Evolutionary conservation across 2,797 vertebrate genomes (phyloP).

Genomic region (Sibirionetta formosa): DNA sequence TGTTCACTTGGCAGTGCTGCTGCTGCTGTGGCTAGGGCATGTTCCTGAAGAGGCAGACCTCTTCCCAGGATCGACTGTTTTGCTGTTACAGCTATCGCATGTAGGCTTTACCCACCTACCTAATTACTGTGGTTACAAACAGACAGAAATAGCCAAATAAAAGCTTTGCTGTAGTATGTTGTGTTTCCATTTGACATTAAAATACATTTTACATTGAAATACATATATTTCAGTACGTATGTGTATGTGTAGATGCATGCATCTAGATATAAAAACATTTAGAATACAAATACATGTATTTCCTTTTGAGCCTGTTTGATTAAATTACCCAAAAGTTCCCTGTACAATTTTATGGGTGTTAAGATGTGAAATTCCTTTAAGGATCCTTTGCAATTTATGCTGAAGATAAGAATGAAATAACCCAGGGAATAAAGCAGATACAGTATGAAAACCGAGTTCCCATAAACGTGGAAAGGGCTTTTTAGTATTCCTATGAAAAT

Average conservation of each 20-base stretch:
- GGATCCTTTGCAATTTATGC: neutral
- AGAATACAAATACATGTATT: neutral
- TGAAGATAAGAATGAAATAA: neutral
- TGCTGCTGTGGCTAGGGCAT: rapidly evolving
- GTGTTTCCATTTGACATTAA: neutral
- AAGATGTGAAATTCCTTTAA: neutral
- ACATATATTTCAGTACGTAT: neutral
- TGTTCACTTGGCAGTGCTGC: neutral
- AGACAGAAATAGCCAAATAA: neutral
- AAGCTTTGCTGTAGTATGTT: neutral
- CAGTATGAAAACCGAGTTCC: neutral
- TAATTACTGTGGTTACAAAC: neutral
- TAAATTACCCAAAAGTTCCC: neutral
- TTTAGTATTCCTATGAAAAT: neutral
- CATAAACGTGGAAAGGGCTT: neutral
- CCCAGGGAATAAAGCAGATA: neutral
- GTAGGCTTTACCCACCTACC: neutral
- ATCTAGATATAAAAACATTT: neutral
- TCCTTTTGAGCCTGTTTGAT: neutral
- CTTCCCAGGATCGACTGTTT: neutral
- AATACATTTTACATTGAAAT: neutral
- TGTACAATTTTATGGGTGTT: neutral
- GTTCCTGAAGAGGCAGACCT: neutral
- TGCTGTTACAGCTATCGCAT: neutral
- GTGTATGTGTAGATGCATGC: neutral